Conservation (phyloP, 2,113 vertebrate genomes). For the Heteronetta atricapilla region DNA sequence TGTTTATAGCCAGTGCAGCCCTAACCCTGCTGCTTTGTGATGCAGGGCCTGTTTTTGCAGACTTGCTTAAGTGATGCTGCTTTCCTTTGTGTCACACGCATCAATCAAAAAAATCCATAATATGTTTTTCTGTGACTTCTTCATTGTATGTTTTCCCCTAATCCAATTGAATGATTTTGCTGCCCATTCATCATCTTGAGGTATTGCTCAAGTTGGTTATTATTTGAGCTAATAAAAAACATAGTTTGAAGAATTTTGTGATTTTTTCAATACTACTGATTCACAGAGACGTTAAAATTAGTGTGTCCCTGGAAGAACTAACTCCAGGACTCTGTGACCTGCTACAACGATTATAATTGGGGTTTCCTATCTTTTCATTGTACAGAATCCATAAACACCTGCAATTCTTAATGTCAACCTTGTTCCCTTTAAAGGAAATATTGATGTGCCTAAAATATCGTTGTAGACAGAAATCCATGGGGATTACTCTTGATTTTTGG, state of each 20-base stretch:
- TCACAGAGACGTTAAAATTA: background rate
- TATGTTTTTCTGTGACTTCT: background rate
- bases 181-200: background rate
- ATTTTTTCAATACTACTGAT: background rate
- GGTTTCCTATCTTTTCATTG: background rate
- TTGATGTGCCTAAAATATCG: background rate
- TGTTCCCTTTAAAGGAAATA: slow-evolving; percentile 31
- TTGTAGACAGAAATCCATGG: background rate
- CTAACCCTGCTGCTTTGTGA: background rate
- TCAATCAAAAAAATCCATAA: background rate
- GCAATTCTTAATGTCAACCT: background rate
- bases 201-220: background rate
- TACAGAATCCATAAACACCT: background rate
- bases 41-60: background rate
- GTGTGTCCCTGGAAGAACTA: background rate
- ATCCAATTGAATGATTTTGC: background rate
- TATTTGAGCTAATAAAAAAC: background rate
- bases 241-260: background rate
- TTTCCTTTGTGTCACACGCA: background rate
- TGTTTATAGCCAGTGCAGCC: background rate
- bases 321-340: background rate
- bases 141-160: background rate
- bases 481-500: background rate
- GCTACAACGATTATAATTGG: background rate
- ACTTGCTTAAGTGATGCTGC: background rate